phyloP scores from a whole-genome alignment of 2,113 vertebrate species.

The Leptocoma aspasia region DNA sequence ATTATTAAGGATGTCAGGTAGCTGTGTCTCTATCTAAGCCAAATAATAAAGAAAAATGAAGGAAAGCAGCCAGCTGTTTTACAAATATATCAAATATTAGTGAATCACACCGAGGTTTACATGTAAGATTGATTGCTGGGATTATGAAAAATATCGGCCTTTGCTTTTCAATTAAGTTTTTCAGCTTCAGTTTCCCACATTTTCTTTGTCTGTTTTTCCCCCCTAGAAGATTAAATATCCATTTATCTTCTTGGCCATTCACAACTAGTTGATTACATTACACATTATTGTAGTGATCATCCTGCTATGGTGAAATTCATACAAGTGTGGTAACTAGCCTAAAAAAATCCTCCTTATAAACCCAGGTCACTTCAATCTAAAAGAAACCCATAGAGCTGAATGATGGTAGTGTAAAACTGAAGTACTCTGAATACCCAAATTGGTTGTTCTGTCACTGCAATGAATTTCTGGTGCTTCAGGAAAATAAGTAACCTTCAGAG shows the following conservation, averaged over 20 bases:
- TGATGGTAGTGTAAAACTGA: background rate
- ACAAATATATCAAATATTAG: background rate
- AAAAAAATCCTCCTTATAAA: background rate
- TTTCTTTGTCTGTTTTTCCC: background rate
- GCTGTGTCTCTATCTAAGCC: background rate
- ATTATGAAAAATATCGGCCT: background rate
- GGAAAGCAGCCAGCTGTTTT: background rate
- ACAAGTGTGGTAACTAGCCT: background rate
- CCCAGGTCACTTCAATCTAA: background rate
- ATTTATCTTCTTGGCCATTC: background rate
- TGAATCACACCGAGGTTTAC: fast-evolving
- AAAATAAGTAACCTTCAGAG: background rate
- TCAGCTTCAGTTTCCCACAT: background rate
- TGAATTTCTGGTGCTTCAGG: background rate
- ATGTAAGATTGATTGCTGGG: background rate
- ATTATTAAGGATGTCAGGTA: background rate
- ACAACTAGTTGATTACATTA: background rate
- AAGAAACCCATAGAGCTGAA: background rate
- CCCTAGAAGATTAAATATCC: background rate
- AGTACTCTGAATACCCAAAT: background rate
- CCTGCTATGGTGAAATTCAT: background rate
- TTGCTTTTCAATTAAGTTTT: background rate
- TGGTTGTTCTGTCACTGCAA: background rate
- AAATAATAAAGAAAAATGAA: background rate
- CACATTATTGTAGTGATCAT: background rate